A percentile compares a stretch with the other conserved stretches of the same genome.
phyloP scores from a whole-genome alignment of 2,797 vertebrate genomes.

The Sciurus vulgaris region DNA sequence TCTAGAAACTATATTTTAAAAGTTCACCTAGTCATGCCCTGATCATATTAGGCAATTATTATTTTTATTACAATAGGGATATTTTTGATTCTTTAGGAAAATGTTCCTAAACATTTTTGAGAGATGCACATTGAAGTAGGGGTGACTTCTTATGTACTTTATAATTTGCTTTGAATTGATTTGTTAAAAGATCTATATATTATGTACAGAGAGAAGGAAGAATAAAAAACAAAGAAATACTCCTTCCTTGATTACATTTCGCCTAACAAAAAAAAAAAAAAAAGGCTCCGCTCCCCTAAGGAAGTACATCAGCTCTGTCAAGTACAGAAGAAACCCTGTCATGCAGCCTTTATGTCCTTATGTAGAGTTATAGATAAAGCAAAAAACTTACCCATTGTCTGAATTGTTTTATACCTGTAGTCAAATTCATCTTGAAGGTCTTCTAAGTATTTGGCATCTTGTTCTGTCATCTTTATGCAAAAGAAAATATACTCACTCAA shows the following conservation, averaged over 20 bases:
- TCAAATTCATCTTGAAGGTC: constrained; percentile 99
- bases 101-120: neutral
- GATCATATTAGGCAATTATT: neutral
- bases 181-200: neutral
- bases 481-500: constrained; percentile 65
- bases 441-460: constrained; percentile 96
- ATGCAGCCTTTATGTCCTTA: neutral
- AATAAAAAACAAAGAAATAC: constrained; percentile 25
- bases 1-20: neutral
- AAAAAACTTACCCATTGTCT: constrained; percentile 93
- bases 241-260: neutral
- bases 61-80: neutral
- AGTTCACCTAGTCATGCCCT: neutral
- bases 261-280: neutral
- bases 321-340: neutral
- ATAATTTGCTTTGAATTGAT: constrained; percentile 2
- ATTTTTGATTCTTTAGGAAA: neutral
- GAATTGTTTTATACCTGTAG: constrained; percentile 97
- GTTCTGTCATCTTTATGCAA: constrained; percentile 94
- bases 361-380: constrained; percentile 20
- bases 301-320: neutral
- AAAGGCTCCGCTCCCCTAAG: neutral
- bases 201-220: neutral
- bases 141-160: neutral
- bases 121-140: neutral